phyloP scores from a whole-genome alignment of 2,113 vertebrate genomes.

The Lonchura striata region DNA sequence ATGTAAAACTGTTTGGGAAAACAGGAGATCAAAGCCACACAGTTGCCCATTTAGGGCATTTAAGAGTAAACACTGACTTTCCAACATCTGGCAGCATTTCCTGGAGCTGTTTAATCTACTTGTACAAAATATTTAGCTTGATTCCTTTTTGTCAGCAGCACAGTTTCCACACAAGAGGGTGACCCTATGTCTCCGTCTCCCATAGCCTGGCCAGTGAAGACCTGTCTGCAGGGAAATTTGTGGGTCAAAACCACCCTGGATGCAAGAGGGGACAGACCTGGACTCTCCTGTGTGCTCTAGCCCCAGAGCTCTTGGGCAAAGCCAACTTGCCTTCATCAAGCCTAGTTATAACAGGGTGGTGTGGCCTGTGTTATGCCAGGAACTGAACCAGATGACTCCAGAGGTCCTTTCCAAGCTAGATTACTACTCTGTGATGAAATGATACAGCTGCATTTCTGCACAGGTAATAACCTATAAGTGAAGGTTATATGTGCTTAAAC shows the following conservation, averaged over 20 bases:
- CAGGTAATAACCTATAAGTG: neutral
- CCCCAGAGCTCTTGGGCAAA: neutral
- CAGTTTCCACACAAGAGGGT: neutral
- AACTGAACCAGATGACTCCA: neutral
- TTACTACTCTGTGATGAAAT: neutral
- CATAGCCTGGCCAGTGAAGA: neutral
- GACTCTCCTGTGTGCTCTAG: neutral
- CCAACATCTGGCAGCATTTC: neutral
- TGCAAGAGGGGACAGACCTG: neutral
- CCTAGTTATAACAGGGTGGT: neutral
- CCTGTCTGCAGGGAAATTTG: neutral
- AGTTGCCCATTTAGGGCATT: neutral
- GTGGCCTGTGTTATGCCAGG: neutral
- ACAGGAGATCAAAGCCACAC: neutral
- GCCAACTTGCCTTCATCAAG: rapidly evolving
- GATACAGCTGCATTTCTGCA: neutral
- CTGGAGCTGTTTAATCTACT: neutral
- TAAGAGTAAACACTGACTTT: neutral
- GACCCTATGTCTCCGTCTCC: neutral
- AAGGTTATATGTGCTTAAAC: neutral
- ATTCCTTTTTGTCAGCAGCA: neutral
- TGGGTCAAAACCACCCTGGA: neutral
- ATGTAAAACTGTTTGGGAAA: neutral
- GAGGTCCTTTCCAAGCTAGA: neutral
- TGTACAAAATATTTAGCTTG: neutral